Percentiles rank a stretch among this genome's conserved stretches.
Conservation (phyloP, 2,797 vertebrate genomes). For the Gymnodraco acuticeps region DNA sequence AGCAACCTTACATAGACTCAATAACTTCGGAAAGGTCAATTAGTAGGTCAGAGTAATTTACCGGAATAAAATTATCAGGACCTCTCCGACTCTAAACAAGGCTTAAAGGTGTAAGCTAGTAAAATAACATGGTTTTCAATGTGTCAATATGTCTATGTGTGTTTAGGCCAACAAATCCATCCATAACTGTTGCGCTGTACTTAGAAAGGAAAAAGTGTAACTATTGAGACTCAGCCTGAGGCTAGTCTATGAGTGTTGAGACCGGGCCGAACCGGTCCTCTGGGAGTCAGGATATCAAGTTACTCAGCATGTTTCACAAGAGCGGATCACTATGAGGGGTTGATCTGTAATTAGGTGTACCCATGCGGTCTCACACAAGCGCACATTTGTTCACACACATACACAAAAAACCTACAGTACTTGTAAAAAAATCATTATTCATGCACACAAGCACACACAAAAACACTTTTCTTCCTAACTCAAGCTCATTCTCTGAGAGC, state of each 20-base stretch:
- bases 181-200: neutral
- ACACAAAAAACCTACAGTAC: neutral
- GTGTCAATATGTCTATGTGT: too few relatives aligned
- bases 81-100: too few relatives aligned
- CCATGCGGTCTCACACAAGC: constrained; percentile 8
- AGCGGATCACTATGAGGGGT: constrained; percentile 51
- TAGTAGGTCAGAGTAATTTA: too few relatives aligned
- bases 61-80: too few relatives aligned
- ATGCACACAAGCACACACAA: neutral
- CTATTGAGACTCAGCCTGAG: constrained; percentile 22
- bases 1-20: too few relatives aligned
- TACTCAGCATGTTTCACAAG: constrained; percentile 65
- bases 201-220: neutral
- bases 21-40: too few relatives aligned
- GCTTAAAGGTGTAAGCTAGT: neutral
- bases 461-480: neutral
- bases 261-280: constrained; percentile 30
- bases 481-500: constrained; percentile 13
- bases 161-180: neutral
- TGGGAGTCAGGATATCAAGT: constrained; percentile 61
- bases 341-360: constrained; percentile 82
- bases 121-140: neutral
- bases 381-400: neutral
- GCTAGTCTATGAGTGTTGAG: constrained; percentile 34
- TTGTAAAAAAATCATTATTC: constrained; percentile 3